phyloP scores from a whole-genome alignment of 2,113 vertebrate genomes.

The Gadus chalcogrammus region DNA sequence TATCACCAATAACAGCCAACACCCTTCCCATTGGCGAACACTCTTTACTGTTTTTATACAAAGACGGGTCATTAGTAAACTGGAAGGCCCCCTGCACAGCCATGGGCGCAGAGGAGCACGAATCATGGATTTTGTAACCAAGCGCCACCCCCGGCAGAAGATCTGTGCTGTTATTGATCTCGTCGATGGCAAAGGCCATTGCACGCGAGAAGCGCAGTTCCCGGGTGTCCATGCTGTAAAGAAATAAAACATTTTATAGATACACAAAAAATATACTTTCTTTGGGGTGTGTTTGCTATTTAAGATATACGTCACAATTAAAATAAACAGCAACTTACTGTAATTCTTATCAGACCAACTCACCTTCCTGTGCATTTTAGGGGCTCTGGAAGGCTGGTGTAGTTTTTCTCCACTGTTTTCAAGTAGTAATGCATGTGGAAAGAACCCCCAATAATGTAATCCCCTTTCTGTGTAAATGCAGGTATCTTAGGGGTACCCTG shows the following conservation, averaged over 20 bases:
- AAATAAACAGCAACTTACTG: neutral
- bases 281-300: no score
- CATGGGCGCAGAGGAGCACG: constrained; percentile 50
- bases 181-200: constrained; percentile 67
- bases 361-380: constrained; percentile 63
- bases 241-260: neutral
- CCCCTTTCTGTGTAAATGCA: constrained; percentile 56
- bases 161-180: constrained; percentile 67
- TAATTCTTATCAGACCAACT: constrained; percentile 15
- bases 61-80: constrained; percentile 39
- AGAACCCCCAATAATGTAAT: constrained; percentile 62
- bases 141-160: constrained; percentile 60
- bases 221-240: constrained; percentile 48
- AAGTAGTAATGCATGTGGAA: constrained; percentile 59
- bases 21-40: constrained; percentile 48
- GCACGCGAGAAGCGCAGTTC: constrained; percentile 60
- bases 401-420: constrained; percentile 40
- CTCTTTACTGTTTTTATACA: neutral
- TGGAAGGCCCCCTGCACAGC: constrained; percentile 55
- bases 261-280: no score
- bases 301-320: no score
- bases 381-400: constrained; percentile 51
- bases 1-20: constrained; percentile 58
- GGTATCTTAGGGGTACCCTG: constrained; percentile 37
- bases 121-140: constrained; percentile 68